Base-by-base conservation (phyloP, 1,140 invertebrate genomes). In the Cataglyphis hispanica region DNA sequence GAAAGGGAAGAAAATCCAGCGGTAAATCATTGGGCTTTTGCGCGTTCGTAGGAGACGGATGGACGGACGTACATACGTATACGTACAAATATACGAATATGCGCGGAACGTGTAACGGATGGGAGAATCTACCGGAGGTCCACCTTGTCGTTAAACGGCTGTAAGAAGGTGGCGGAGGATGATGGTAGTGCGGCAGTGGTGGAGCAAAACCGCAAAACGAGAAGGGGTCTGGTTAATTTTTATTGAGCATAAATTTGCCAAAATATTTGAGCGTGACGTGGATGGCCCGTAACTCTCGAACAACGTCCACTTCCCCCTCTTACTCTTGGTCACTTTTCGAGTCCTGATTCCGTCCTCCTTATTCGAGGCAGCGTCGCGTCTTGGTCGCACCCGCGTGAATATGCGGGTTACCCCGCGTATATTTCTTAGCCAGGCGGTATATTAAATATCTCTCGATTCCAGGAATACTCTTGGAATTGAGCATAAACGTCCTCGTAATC, bases 201-300 rank as follows among this genome's bases (percentile, higher is more conserved):
- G 76, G 66, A 46, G 78, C 86, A 43, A 90, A 88, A 90, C 89
- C 89, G 89, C 87, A 86, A 67, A 85, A 78, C 84, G 86, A 87
- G 87, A 88, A 88, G 90, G 91, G 89, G 88, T 92, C 92, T 94
- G 93, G 90, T 94, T 94, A 94, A 94, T 94, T 94, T 93, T 94
- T 94, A 94, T 94, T 94, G 91, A 77, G 87, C 93, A 94, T 94
- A 94, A 94, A 94, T 94, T 94, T 93, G 93, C 92, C 92, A 93
- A 94, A 94, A 94, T 94, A 94, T 94, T 94, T 92, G 90, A 89
- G 87, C 85, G 75, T 89, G 93, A 94, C 93, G 90, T 93, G 90
- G 90, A 93, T 93, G 92, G 93, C 88, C 88, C 81, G 91, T 93
- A 93, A 93, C 91, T 93, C 90, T 92, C 84, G 85, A 84, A 58